These are phyloP conservation scores for Astatotilapia flaviijosephi DNA, from an alignment of 2,113 vertebrate species.

Conservation along the genomic window DNA sequence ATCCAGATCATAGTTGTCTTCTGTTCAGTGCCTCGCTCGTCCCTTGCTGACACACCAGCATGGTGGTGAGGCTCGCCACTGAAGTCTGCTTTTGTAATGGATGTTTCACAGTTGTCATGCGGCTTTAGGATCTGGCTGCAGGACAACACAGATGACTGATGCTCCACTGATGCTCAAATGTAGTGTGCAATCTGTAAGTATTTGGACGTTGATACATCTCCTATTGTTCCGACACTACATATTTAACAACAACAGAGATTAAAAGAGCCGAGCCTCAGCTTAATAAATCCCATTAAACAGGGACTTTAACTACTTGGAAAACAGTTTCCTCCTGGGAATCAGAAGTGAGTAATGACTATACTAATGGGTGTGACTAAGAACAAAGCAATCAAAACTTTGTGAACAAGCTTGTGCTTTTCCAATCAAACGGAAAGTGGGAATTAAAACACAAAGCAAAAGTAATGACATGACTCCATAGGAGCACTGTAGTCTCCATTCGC, in stretches of 20 bases:
- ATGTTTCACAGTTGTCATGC: constrained; percentile 40
- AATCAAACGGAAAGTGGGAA: background rate
- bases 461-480: background rate
- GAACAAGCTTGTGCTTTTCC: background rate
- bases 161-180: background rate
- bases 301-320: background rate
- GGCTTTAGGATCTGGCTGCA: constrained; percentile 30
- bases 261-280: background rate
- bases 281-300: background rate
- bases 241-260: background rate
- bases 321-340: background rate
- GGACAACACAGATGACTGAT: constrained; percentile 13
- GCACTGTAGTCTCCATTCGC: background rate
- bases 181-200: background rate
- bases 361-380: background rate
- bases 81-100: constrained; percentile 31
- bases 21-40: constrained; percentile 1
- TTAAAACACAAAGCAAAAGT: background rate
- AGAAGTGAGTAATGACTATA: background rate
- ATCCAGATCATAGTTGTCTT: constrained; percentile 33
- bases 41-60: constrained; percentile 37
- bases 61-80: constrained; percentile 5
- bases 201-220: constrained; percentile 12
- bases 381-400: background rate
- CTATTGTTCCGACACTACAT: background rate